These are phyloP conservation scores for Drosophila nigricruria DNA, from an alignment of 2,888 invertebrate species.

Conservation along the genomic window DNA sequence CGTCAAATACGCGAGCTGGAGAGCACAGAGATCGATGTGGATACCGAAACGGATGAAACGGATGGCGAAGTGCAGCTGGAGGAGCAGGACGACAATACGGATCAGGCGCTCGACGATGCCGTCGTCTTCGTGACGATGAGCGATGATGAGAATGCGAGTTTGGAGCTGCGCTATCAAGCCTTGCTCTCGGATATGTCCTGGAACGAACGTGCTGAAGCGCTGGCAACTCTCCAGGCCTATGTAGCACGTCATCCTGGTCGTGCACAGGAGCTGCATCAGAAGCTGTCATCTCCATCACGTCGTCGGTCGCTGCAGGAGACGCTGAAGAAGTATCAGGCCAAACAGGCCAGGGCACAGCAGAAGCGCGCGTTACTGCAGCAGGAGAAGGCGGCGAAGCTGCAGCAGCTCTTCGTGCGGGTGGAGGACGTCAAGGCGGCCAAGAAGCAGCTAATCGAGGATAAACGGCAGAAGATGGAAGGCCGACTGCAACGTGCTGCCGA, in stretches of 20 bases:
- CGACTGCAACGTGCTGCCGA: slow-evolving; percentile 94
- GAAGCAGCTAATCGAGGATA: slow-evolving; percentile 93
- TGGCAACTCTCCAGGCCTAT: slow-evolving; percentile 91
- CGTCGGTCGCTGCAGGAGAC: slow-evolving; percentile 94
- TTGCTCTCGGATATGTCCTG: slow-evolving; percentile 91
- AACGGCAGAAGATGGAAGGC: slow-evolving; percentile 90
- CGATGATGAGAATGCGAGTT: slow-evolving; percentile 85
- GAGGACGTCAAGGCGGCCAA: slow-evolving; percentile 94
- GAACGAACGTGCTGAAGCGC: slow-evolving; percentile 93
- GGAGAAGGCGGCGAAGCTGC: slow-evolving; percentile 93
- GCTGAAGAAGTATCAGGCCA: slow-evolving; percentile 92
- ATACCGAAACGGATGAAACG: slow-evolving; percentile 93
- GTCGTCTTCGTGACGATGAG: slow-evolving; percentile 82
- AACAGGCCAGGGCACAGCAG: slow-evolving; percentile 95
- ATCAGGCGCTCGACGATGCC: slow-evolving; percentile 69
- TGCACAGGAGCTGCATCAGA: slow-evolving; percentile 96
- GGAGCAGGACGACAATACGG: slow-evolving; percentile 76
- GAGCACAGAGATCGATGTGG: slow-evolving; percentile 90
- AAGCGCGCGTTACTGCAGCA: slow-evolving; percentile 93
- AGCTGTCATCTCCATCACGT: slow-evolving; percentile 96
- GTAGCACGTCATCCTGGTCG: slow-evolving; percentile 96
- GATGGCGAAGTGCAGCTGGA: slow-evolving; percentile 84
- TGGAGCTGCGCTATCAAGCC: slow-evolving; percentile 90
- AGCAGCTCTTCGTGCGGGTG: slow-evolving; percentile 94
- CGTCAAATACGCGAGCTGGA: slow-evolving; percentile 91